Conservation (phyloP, 1,140 invertebrate species). For the Scylla paramamosain region DNA sequence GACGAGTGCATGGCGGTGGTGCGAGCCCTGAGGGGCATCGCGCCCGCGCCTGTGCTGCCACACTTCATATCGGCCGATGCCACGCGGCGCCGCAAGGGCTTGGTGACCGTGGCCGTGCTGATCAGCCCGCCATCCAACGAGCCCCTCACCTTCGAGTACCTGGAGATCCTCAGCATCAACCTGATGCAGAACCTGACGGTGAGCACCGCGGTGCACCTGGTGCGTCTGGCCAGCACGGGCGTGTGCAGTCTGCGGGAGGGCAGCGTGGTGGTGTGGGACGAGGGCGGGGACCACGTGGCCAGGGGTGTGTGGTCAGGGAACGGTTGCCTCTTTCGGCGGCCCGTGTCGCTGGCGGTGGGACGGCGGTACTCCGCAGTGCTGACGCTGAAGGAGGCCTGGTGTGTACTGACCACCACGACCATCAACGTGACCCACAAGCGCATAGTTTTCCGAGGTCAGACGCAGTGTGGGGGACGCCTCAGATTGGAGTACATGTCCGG, state of each 20-base stretch:
- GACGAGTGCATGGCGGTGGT: not conserved
- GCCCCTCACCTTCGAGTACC: not conserved
- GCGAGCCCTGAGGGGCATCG: not conserved
- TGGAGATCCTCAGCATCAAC: not conserved
- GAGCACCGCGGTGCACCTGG: not conserved
- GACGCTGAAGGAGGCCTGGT: not conserved
- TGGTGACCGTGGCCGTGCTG: not conserved
- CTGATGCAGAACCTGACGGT: not conserved
- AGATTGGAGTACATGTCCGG: not conserved
- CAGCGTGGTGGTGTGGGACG: conserved; percentile 7
- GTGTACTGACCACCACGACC: not conserved
- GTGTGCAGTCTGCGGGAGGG: not conserved
- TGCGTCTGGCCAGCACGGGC: not conserved
- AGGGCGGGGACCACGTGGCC: not conserved
- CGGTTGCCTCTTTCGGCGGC: not conserved
- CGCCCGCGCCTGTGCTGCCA: not conserved
- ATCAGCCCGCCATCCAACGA: not conserved
- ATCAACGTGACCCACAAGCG: not conserved
- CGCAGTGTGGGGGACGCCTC: not conserved
- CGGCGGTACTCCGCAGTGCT: not conserved
- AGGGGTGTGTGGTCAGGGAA: not conserved
- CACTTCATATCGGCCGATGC: not conserved
- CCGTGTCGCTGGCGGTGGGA: not conserved
- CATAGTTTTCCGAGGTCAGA: not conserved
- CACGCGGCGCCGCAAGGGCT: not conserved